Base-by-base conservation (phyloP, 2,113 vertebrate genomes). In the Aplodontia rufa region DNA sequence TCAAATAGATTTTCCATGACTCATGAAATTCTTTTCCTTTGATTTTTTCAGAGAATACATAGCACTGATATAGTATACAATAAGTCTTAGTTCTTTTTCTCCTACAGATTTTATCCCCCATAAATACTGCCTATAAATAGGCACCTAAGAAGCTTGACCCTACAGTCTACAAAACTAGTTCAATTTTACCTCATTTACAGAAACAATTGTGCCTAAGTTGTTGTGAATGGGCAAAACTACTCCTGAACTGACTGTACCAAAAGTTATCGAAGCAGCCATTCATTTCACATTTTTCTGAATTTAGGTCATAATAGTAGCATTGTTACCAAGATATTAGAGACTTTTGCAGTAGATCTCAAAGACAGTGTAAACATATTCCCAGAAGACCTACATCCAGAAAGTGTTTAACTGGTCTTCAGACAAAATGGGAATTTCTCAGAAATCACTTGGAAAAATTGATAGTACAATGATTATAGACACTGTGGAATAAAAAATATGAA, bases 251-350 rank as follows among this genome's bases (percentile, higher is more conserved):
- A 94, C 0, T 85, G 35, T 51, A 79, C 71, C 60, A 87, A 51
- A 92, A 94, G 37, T 55, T 64, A 64, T 8, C 86, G 55, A 92
- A 75, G 55, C 81, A 96, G 88, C 80, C 32, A 82, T 83, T 93
- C 92, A 82, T 96, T 95, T 87, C 81, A 80, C 37, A 74, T 55
- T 58, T 86, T 87, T 94, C 85, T 96, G 55, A 92, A 96, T 95
- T 82, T 83, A 47, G 30, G 78, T 91, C 85, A 90, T 58, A 75
- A 83, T 37, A 80, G 30, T 40, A 86, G 40, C 69, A 55, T 28
- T 60, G 51, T 84, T 78, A 74, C 74, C 8, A 71, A 96, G 69
- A 94, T 55, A 91, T 87, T 78, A 81, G 26, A 78, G 66, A 76
- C 42, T 4, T 66, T 58, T 6, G 22, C 40, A 45, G 19, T 75